These are phyloP conservation scores for Thymelicus lineola DNA, from an alignment of 2,888 invertebrate genomes.

Conservation along the genomic window DNA sequence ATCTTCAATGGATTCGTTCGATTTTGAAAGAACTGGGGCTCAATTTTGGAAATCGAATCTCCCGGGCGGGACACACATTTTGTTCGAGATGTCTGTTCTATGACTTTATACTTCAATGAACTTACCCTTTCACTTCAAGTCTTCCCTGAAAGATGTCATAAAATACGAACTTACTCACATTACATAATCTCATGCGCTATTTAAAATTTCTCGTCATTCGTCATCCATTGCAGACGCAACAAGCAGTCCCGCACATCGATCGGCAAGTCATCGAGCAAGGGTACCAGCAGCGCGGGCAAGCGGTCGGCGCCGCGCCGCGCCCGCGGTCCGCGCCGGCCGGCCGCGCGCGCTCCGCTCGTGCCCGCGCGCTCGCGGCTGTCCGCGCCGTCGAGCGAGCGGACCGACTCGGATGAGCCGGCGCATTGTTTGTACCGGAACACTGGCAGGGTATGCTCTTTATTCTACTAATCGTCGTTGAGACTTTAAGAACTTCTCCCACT, in stretches of 20 bases:
- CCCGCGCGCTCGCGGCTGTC: conserved; percentile 55
- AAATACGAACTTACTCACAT: too few relatives aligned
- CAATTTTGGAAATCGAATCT: too few relatives aligned
- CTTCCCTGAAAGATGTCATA: too few relatives aligned
- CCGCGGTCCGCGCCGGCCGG: conserved; percentile 42
- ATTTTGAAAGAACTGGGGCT: too few relatives aligned
- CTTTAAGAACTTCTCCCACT: too few relatives aligned
- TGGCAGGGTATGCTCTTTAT: conserved; percentile 56
- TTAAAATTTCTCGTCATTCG: not conserved
- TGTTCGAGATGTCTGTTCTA: too few relatives aligned
- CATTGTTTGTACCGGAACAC: conserved; percentile 60
- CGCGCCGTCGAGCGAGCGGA: conserved; percentile 74
- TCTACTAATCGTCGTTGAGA: too few relatives aligned
- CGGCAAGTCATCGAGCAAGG: conserved; percentile 52
- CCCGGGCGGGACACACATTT: too few relatives aligned
- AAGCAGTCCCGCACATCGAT: conserved; percentile 63
- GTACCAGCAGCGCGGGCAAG: conserved; percentile 53
- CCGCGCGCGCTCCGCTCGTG: conserved; percentile 39
- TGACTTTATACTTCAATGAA: too few relatives aligned
- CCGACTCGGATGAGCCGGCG: conserved; percentile 74
- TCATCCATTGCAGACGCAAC: conserved; percentile 57
- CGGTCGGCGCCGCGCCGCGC: conserved; percentile 49
- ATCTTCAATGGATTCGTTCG: too few relatives aligned
- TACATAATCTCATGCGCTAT: too few relatives aligned
- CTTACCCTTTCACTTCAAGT: too few relatives aligned